Evolutionary conservation across 2,797 vertebrate species (phyloP).

Genomic region (Petrocephalus schoutedeni): DNA sequence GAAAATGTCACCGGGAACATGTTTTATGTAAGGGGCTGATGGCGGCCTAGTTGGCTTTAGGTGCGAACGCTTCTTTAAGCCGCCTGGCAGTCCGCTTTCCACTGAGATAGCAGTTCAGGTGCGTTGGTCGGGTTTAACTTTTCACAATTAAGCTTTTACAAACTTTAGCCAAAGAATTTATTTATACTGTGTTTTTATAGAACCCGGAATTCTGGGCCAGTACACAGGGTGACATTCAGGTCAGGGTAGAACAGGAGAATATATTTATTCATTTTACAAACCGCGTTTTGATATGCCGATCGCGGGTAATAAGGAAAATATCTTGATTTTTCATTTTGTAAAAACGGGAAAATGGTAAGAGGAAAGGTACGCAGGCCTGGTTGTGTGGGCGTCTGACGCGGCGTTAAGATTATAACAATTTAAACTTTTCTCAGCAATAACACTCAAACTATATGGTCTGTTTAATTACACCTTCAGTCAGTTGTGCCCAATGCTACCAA

Average conservation of each 20-base stretch:
- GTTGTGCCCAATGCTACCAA: background rate
- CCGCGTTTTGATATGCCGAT: background rate
- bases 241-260: slow-evolving; percentile 1
- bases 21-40: background rate
- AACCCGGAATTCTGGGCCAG: background rate
- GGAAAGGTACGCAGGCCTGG: background rate
- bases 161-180: background rate
- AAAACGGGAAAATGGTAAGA: background rate
- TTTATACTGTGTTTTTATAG: background rate
- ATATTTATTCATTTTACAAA: background rate
- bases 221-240: background rate
- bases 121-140: background rate
- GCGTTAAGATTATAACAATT: background rate
- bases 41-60: background rate
- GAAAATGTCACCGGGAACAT: background rate
- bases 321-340: background rate
- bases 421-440: background rate
- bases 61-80: background rate
- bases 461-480: background rate
- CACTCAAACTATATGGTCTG: background rate
- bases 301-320: background rate
- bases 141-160: background rate
- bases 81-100: background rate
- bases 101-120: background rate
- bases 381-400: background rate